Evolutionary conservation across 1,140 invertebrate species (phyloP).

Genomic region (Danaus melanippus): DNA sequence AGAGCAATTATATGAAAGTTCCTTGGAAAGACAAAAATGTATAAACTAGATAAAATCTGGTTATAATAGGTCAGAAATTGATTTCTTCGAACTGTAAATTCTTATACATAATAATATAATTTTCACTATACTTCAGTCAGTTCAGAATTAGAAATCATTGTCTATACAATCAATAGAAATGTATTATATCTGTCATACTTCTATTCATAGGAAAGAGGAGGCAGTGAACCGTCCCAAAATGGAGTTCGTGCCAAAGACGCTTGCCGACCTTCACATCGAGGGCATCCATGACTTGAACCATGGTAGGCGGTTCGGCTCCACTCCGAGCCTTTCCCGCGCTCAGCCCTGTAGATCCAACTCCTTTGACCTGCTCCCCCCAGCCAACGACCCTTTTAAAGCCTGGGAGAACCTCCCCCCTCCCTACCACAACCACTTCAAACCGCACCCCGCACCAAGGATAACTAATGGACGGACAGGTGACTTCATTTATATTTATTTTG

Average conservation of each 20-base stretch:
- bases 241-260: conserved; percentile 94
- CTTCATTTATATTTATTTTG: conserved; percentile 55
- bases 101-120: no score
- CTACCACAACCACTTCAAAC: conserved; percentile 31
- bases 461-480: conserved; percentile 66
- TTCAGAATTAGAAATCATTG: no score
- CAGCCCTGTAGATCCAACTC: conserved; percentile 18
- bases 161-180: no score
- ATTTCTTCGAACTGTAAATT: no score
- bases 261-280: conserved; percentile 90
- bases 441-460: conserved; percentile 45
- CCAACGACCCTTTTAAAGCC: conserved; percentile 39
- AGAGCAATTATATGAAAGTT: no score
- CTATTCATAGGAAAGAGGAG: conserved; percentile 84
- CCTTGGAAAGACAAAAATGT: no score
- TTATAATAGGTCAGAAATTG: no score
- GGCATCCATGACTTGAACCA: conserved; percentile 69
- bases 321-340: conserved; percentile 53
- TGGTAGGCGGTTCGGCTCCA: conserved; percentile 70
- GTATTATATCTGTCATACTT: no score
- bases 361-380: conserved; percentile 50
- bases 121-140: no score
- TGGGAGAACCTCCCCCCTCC: conserved; percentile 36
- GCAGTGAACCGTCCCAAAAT: conserved; percentile 89
- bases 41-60: no score